Evolutionary conservation across 64 coral and sea anemone species (phyloP).

Genomic region (Pachyseris speciosa): DNA sequence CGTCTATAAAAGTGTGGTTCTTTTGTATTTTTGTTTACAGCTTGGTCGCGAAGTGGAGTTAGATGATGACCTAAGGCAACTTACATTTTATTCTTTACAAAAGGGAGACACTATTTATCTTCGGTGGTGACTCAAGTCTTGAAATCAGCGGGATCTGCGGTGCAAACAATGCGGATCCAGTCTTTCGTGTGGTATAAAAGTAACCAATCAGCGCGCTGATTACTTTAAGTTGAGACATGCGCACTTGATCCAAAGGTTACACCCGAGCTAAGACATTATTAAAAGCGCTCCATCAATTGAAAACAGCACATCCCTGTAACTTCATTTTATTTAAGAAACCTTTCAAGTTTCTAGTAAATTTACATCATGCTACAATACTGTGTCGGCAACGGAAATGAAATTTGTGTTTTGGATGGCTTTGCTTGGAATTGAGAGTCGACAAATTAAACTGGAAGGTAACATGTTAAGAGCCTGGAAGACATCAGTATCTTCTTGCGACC

Average conservation of each 20-base stretch:
- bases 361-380: neutral
- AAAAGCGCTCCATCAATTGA: no score
- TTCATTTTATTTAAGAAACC: conserved; percentile 18
- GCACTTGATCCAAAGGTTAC: neutral
- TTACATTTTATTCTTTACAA: conserved; percentile 92
- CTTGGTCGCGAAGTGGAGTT: conserved; percentile 85
- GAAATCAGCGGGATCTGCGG: no score
- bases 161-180: no score
- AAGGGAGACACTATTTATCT: conserved; percentile 80
- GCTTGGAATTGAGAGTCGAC: neutral
- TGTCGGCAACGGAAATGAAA: neutral
- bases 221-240: neutral
- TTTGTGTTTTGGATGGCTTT: neutral
- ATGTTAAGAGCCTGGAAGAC: neutral
- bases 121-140: conserved; percentile 65
- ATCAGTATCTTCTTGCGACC: neutral
- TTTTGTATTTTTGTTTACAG: conserved; percentile 53
- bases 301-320: neutral
- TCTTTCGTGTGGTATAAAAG: no score
- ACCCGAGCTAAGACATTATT: no score
- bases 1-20: no score
- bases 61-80: conserved; percentile 89
- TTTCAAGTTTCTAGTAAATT: neutral
- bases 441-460: neutral
- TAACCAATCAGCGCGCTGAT: neutral